Conservation (phyloP, 2,888 invertebrate species). For the Campaea margaritaria region DNA sequence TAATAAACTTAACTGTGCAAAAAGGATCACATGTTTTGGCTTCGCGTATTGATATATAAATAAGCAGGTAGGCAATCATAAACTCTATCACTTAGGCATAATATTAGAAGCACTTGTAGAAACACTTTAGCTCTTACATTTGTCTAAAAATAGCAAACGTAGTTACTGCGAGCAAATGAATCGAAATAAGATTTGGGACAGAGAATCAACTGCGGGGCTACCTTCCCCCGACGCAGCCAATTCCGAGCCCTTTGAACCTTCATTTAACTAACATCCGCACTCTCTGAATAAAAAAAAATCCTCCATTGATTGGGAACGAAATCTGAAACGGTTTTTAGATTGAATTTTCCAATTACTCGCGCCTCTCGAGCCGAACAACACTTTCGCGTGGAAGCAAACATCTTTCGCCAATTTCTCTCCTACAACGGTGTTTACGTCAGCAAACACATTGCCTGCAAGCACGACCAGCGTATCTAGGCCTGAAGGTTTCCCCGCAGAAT, state of each 20-base stretch:
- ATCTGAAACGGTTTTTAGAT: slow-evolving; percentile 59
- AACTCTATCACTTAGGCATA: neutral
- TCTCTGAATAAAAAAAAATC: slow-evolving; percentile 26
- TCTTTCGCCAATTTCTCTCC: slow-evolving; percentile 66
- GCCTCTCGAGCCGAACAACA: slow-evolving; percentile 52
- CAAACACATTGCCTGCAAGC: slow-evolving; percentile 57
- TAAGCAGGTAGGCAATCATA: too few relatives aligned
- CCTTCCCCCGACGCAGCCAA: slow-evolving; percentile 22
- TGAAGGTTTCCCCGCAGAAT: slow-evolving; percentile 33
- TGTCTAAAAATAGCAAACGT: slow-evolving; percentile 32
- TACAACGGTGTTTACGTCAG: slow-evolving; percentile 64
- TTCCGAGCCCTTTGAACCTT: slow-evolving; percentile 31
- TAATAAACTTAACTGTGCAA: too few relatives aligned
- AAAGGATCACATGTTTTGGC: too few relatives aligned
- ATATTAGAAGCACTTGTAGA: neutral
- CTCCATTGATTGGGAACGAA: slow-evolving; percentile 43
- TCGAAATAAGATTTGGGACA: slow-evolving; percentile 36
- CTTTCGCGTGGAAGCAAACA: slow-evolving; percentile 60
- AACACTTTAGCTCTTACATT: neutral
- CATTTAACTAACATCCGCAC: slow-evolving; percentile 32
- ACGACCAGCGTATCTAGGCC: slow-evolving; percentile 54
- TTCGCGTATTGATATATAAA: too few relatives aligned
- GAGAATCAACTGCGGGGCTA: slow-evolving; percentile 23
- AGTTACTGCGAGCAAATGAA: slow-evolving; percentile 37
- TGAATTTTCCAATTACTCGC: slow-evolving; percentile 66